Percentiles rank a stretch among this genome's conserved stretches.
phyloP scores from a whole-genome alignment of 2,797 vertebrate genomes.

The Pseudochaenichthys georgianus region DNA sequence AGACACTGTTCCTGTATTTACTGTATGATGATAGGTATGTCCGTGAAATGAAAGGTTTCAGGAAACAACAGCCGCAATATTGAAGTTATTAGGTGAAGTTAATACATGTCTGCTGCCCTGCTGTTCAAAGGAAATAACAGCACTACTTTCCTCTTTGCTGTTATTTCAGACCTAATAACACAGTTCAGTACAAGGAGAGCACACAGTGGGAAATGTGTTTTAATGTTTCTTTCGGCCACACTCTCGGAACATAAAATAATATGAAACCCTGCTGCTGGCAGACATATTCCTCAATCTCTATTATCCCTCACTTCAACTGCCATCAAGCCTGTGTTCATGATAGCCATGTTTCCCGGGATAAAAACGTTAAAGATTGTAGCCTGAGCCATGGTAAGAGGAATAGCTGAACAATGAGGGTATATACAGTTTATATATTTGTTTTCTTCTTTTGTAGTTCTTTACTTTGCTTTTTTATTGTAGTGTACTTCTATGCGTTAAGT shows the following conservation, averaged over 20 bases:
- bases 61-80: conserved; percentile 5
- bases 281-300: conserved; percentile 12
- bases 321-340: background rate
- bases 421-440: no score
- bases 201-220: conserved; percentile 16
- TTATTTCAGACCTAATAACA: conserved; percentile 47
- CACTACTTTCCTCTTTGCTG: background rate
- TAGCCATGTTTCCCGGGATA: background rate
- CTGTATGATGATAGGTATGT: conserved; percentile 26
- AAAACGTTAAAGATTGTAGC: background rate
- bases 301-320: conserved; percentile 25
- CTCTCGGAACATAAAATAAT: conserved; percentile 6
- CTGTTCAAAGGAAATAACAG: conserved; percentile 19
- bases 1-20: background rate
- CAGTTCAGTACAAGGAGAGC: conserved; percentile 5
- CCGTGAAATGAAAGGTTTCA: conserved; percentile 6
- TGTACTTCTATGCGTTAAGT: no score
- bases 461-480: no score
- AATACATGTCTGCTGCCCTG: background rate
- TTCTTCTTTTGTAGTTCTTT: no score
- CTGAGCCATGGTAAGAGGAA: background rate
- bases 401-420: no score
- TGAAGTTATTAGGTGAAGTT: conserved; percentile 31
- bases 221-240: conserved; percentile 7
- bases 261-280: conserved; percentile 20